Base-by-base conservation (phyloP, 2,797 vertebrate species). In the Antrozous pallidus region DNA sequence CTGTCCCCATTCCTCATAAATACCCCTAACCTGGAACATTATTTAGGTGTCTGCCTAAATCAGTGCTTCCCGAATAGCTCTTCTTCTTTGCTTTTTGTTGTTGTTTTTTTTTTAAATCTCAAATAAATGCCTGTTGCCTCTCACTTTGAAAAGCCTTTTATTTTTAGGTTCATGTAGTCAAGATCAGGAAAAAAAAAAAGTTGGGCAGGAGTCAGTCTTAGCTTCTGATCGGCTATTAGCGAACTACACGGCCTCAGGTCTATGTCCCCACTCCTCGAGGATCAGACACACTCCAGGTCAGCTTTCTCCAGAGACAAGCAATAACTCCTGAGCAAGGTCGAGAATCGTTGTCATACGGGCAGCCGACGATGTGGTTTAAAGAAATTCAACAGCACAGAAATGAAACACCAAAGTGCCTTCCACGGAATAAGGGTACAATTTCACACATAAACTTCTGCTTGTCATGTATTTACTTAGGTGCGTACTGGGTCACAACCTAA, bases 381-480 rank as follows among this genome's bases (percentile, higher is more conserved):
- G 31, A 54, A 75, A 61, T 40, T 38, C 67, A 33, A 12, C 9
- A 49, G 38, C 75, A 36, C 38, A 22, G 11, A 69, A 56, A 2
- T 31, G 28, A 92, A 88, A 73, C 10, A 12, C 54, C 69, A 40
- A 33, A 24, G 14, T 36, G 42, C 20, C 22, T 54, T 26, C 38
- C 26, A 18, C 1, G 0, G 3, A 11, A 26, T 6, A n/a, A 33
- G 3, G n/a, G 24, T 13, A 65, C 3, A 1, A 14, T 0, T 8
- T 67, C 20, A 17, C 8, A 45, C 8, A 11, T 42, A 28, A 20
- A 40, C 24, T n/a, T 28, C 5, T n/a, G 65, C 5, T 70, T 54
- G n/a, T 78, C 28, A 17, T 9, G 0, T 20, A 31, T 33, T 42
- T 69, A 42, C 28, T 20, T 51, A 5, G 3, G 8, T 49, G 90